Conservation (phyloP, 2,888 invertebrate genomes). For the Drosophila flavopinicola region DNA sequence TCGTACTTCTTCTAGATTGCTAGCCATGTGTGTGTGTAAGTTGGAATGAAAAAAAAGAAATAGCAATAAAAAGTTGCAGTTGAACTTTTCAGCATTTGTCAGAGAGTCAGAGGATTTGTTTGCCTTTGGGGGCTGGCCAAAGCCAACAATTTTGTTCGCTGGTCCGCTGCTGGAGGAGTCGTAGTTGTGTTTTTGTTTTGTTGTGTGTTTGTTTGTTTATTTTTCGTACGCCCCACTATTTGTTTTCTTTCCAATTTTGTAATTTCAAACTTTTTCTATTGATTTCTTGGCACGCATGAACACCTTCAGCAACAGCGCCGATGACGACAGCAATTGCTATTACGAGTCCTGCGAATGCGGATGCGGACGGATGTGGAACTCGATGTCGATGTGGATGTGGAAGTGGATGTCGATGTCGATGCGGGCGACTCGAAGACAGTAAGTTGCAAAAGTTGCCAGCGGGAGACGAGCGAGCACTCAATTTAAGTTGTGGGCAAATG, state of each 20-base stretch:
- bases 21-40: constrained; percentile 12
- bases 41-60: constrained; percentile 16
- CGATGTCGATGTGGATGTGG: constrained; percentile 15
- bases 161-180: constrained; percentile 13
- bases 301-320: constrained; percentile 71
- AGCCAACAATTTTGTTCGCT: constrained; percentile 59
- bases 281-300: constrained; percentile 79
- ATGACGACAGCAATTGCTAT: constrained; percentile 62
- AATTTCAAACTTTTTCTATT: constrained; percentile 78
- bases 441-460: constrained; percentile 68
- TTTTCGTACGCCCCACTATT: constrained; percentile 67
- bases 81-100: constrained; percentile 77
- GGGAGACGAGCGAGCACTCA: constrained; percentile 57
- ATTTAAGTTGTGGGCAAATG: constrained; percentile 69
- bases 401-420: too few relatives aligned
- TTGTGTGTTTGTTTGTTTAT: constrained; percentile 46
- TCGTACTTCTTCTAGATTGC: constrained; percentile 20
- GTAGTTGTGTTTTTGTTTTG: constrained; percentile 37
- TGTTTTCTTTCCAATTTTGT: constrained; percentile 79
- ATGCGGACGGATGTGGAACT: constrained; percentile 40
- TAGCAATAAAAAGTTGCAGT: constrained; percentile 61
- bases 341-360: constrained; percentile 29
- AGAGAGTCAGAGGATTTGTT: constrained; percentile 78
- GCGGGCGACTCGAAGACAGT: constrained; percentile 40
- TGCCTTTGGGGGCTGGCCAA: constrained; percentile 65